Percentiles rank a stretch among this genome's conserved stretches.
phyloP scores from a whole-genome alignment of 2,888 invertebrate genomes.

The Andrena camellia region DNA sequence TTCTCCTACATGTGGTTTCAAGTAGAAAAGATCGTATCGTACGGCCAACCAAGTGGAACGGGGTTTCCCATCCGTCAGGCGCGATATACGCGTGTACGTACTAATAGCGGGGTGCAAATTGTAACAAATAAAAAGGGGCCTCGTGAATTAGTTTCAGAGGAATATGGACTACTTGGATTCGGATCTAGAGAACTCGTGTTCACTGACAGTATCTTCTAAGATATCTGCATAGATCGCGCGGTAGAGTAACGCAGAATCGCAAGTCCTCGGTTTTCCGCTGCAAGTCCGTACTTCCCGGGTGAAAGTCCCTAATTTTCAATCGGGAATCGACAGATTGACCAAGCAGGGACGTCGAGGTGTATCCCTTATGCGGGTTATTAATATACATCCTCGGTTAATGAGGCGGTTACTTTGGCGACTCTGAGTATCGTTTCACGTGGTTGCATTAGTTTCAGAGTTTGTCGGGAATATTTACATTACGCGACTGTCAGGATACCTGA shows the following conservation, averaged over 20 bases:
- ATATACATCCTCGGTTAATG: background rate
- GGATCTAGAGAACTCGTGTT: background rate
- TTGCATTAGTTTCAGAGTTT: background rate
- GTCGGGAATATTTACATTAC: background rate
- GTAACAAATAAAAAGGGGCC: slow-evolving; percentile 33
- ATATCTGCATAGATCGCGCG: background rate
- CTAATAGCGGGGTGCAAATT: slow-evolving; percentile 34
- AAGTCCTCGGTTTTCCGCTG: background rate
- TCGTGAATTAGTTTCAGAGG: background rate
- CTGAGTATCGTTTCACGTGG: background rate
- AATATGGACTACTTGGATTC: background rate
- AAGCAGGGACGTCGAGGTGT: background rate
- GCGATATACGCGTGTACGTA: slow-evolving; percentile 5
- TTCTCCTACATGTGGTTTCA: background rate
- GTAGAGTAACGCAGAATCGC: background rate
- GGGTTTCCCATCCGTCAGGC: slow-evolving; percentile 27
- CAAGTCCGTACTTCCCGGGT: background rate
- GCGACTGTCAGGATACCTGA: background rate
- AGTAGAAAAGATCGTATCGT: slow-evolving; percentile 34
- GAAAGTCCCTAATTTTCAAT: background rate
- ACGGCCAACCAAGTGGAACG: slow-evolving; percentile 29
- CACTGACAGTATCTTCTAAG: background rate
- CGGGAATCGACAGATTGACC: background rate
- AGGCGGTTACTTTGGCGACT: background rate
- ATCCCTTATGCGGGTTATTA: background rate